Base-by-base conservation (phyloP, 2,113 vertebrate species). In the Pogona vitticeps region DNA sequence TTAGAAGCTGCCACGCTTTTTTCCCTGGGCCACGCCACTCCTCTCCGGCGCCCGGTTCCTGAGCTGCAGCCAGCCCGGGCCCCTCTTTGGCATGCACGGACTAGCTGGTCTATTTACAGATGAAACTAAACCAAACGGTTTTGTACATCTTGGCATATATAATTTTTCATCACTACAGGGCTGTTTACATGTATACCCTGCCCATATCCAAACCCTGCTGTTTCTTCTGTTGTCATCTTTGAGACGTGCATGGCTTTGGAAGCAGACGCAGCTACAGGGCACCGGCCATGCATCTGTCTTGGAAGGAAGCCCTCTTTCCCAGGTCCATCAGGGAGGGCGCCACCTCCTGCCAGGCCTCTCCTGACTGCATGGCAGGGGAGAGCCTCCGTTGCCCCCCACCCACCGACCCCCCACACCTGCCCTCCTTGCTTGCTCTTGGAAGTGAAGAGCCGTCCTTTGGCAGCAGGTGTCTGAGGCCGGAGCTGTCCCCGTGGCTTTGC, bases 51-150 rank as follows among this genome's bases (percentile, higher is more conserved):
- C 17, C 17, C 3, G 21, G 40, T 52, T 68, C 61, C 1, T 0
- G 0, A 17, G 17, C 85, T 2, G 6, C 36, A 23, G 80, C 88
- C 40, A 1, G 2, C 76, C 87, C 86, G 12, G 90, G 38, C 0
- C 7, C 92, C 76, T 18, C 13, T 71, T 84, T 2, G 4, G 82
- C 95, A 1, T 81, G 94, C 91, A 94, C 93, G 1, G 18, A 94
- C 92, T 65, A 76, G 94, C 93, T 85, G 6, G 84, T 0, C 17
- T 92, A 90, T 93, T 95, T 93, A 95, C 93, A 84, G 93, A 84
- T 76, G 26, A 84, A 92, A 91, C 89, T 91, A 90, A 94, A 87
- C 91, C 90, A 87, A 91, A 80, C 80, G 65, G 75, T 65, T n/a
- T 52, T 6, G 87, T 61, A 81, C 91, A 89, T 52, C 46, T 52